Percentiles rank a stretch among this genome's conserved stretches.
Evolutionary conservation across 2,113 vertebrate species (phyloP).

Genomic region (Microcebus murinus): DNA sequence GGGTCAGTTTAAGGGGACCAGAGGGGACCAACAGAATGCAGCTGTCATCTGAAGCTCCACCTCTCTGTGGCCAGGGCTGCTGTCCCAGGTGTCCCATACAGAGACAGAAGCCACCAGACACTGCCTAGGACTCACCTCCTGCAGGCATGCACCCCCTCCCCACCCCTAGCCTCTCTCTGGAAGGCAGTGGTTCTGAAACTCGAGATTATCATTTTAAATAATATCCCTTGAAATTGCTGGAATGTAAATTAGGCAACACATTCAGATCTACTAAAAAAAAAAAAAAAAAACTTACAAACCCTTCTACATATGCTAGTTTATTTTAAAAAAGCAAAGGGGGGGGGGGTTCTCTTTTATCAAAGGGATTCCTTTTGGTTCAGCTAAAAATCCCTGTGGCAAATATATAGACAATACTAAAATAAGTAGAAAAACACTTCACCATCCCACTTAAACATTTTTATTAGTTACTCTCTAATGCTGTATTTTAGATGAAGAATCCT

Average conservation of each 20-base stretch:
- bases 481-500: slow-evolving; percentile 2
- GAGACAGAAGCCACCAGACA: neutral
- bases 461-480: neutral
- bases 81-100: rapidly evolving
- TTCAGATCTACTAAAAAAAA: slow-evolving; percentile 58
- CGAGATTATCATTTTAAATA: slow-evolving; percentile 51
- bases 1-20: neutral
- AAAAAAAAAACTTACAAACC: neutral
- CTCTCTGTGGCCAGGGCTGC: no score
- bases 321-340: slow-evolving; percentile 49
- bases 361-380: slow-evolving; percentile 2
- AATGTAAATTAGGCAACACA: slow-evolving; percentile 73
- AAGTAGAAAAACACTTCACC: slow-evolving; percentile 18
- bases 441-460: slow-evolving; percentile 6
- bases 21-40: neutral
- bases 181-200: slow-evolving; percentile 21
- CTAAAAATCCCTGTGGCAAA: slow-evolving; percentile 41
- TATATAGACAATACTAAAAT: neutral
- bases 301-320: slow-evolving; percentile 72
- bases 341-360: neutral
- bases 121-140: rapidly evolving
- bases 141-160: rapidly evolving
- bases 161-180: neutral
- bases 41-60: neutral
- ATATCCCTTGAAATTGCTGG: slow-evolving; percentile 56